Evolutionary conservation across 1,140 invertebrate species (phyloP).

Genomic region (Brachystomella parvula): DNA sequence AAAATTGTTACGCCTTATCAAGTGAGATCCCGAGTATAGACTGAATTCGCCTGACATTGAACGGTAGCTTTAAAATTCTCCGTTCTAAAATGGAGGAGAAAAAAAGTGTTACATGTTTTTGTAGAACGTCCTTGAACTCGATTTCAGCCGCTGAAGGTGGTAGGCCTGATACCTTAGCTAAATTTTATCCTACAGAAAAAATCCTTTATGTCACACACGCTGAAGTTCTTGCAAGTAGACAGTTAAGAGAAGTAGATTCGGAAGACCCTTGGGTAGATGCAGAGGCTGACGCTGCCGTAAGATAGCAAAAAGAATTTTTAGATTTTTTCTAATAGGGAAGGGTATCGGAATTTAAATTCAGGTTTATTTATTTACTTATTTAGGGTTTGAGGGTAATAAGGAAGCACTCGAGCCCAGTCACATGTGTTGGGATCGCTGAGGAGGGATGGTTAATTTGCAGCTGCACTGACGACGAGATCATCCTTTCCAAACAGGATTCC

Average conservation of each 20-base stretch:
- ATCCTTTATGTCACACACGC: neutral
- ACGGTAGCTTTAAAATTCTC: neutral
- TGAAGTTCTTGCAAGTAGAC: neutral
- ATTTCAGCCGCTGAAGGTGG: neutral
- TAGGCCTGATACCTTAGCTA: neutral
- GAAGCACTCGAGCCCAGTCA: neutral
- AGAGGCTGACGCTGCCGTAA: neutral
- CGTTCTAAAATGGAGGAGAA: neutral
- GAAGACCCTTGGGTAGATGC: too few species aligned
- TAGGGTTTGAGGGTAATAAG: neutral
- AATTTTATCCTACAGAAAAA: neutral
- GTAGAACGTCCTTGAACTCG: neutral
- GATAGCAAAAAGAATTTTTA: neutral
- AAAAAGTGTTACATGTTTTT: neutral
- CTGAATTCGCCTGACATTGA: neutral
- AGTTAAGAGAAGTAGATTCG: too few species aligned
- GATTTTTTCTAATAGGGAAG: neutral
- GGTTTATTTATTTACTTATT: neutral
- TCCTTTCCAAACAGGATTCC: neutral
- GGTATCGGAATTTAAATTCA: neutral
- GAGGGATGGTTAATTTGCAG: neutral
- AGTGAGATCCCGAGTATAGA: neutral
- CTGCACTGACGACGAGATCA: constrained; percentile 1
- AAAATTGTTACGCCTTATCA: too few species aligned
- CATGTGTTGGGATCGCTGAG: neutral